Evolutionary conservation across 2,888 invertebrate species (phyloP).

Genomic region (Platerodrilus igneus): DNA sequence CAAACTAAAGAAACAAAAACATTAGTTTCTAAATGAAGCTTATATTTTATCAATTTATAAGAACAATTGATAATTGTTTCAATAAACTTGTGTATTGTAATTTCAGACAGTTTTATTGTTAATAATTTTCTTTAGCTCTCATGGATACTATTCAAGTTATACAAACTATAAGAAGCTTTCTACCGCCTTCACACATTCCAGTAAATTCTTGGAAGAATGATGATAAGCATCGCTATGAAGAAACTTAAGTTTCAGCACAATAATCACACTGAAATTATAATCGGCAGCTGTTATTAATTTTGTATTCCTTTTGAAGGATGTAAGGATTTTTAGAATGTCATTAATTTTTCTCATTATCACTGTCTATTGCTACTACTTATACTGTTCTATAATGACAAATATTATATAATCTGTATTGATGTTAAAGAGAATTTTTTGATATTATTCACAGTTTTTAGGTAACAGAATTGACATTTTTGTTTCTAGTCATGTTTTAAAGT

Average conservation of each 20-base stretch:
- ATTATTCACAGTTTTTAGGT: too few relatives aligned
- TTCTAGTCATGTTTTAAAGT: too few relatives aligned
- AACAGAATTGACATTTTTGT: too few relatives aligned
- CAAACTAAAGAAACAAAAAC: too few relatives aligned
- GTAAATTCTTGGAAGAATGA: constrained; percentile 89
- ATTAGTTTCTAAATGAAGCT: constrained; percentile 6
- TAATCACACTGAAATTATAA: background rate
- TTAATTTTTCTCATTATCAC: too few relatives aligned
- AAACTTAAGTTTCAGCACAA: constrained; percentile 34
- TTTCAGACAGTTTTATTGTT: background rate
- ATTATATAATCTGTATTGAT: too few relatives aligned
- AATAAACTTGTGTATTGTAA: too few relatives aligned
- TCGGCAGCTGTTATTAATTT: constrained; percentile 13
- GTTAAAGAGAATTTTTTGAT: too few relatives aligned
- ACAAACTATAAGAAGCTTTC: constrained; percentile 76
- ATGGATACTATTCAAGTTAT: constrained; percentile 84
- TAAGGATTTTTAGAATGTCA: constrained; percentile 17
- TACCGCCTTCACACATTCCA: constrained; percentile 84
- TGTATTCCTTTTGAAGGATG: constrained; percentile 16
- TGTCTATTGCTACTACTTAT: too few relatives aligned
- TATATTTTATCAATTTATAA: constrained; percentile 1
- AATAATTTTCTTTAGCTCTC: constrained; percentile 54
- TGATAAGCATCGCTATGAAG: constrained; percentile 59
- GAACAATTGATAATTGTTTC: too few relatives aligned
- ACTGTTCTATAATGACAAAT: too few relatives aligned